Percentiles rank a stretch among this genome's conserved stretches.
Evolutionary conservation across 1,140 invertebrate species (phyloP).

Genomic region (Drosophila dunni): DNA sequence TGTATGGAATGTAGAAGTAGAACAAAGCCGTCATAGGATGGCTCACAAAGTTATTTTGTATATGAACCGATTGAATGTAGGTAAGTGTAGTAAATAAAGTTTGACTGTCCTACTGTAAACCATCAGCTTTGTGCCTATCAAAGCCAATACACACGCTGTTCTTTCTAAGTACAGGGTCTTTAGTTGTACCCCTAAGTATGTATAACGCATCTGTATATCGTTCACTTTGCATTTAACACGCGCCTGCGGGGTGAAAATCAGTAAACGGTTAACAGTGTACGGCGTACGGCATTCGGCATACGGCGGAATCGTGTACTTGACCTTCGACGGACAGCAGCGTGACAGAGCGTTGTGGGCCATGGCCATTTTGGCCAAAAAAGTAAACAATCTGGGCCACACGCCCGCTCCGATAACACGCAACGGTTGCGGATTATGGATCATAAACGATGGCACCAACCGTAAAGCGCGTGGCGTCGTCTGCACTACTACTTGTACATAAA

Average conservation of each 20-base stretch:
- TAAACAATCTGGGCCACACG: slow-evolving; percentile 31
- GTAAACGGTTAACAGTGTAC: slow-evolving; percentile 47
- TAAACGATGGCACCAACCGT: slow-evolving; percentile 1
- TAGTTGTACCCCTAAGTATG: neutral
- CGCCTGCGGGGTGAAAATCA: slow-evolving; percentile 21
- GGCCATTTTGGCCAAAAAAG: slow-evolving; percentile 29
- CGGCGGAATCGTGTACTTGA: neutral
- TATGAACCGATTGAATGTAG: too few relatives aligned
- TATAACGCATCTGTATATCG: slow-evolving; percentile 22
- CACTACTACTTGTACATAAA: too few relatives aligned
- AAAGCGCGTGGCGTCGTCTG: slow-evolving; percentile 10
- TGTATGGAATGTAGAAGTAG: too few relatives aligned
- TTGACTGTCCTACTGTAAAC: too few relatives aligned
- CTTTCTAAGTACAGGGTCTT: neutral
- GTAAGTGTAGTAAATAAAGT: too few relatives aligned
- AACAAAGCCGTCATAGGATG: too few relatives aligned
- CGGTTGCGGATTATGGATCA: slow-evolving; percentile 9
- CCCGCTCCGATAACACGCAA: slow-evolving; percentile 8
- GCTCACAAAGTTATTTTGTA: too few relatives aligned
- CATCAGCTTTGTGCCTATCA: too few relatives aligned
- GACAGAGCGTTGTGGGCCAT: slow-evolving; percentile 53
- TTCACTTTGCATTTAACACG: slow-evolving; percentile 49
- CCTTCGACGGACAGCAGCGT: neutral
- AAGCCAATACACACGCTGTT: neutral
- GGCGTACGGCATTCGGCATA: slow-evolving; percentile 52